These are phyloP conservation scores for Crocallis elinguaria DNA, from an alignment of 2,888 invertebrate species.

Conservation along the genomic window DNA sequence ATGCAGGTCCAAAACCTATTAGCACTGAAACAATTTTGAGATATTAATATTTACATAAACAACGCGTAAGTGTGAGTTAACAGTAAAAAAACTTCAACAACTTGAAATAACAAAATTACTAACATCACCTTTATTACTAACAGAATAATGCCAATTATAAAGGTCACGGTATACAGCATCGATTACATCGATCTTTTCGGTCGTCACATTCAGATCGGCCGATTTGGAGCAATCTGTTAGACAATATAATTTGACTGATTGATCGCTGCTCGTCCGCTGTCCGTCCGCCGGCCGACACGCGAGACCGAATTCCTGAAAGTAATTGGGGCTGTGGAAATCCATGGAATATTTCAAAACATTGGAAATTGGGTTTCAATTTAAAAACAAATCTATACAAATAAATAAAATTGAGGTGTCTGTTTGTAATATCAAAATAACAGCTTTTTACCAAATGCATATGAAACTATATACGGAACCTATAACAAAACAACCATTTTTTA, in stretches of 20 bases:
- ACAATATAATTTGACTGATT: constrained; percentile 83
- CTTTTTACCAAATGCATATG: no score
- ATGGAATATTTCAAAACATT: background rate
- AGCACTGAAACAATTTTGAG: no score
- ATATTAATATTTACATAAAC: no score
- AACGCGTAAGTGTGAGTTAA: no score
- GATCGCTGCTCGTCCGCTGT: constrained; percentile 55
- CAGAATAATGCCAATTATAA: background rate
- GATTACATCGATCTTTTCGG: constrained; percentile 18
- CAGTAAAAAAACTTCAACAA: no score
- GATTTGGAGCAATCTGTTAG: constrained; percentile 66
- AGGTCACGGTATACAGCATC: constrained; percentile 1
- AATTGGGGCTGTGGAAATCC: constrained; percentile 10
- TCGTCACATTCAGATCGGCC: constrained; percentile 36
- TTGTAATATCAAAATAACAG: no score
- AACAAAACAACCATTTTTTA: no score
- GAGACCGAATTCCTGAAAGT: constrained; percentile 1
- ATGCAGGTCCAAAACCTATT: no score
- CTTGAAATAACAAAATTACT: background rate
- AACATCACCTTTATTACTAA: background rate
- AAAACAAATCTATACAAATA: no score
- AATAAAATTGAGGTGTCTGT: no score
- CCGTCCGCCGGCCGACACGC: constrained; percentile 6
- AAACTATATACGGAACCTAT: no score
- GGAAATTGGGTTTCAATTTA: no score